These are phyloP conservation scores for Rhombomys opimus DNA, from an alignment of 2,113 vertebrate species.

Conservation along the genomic window DNA sequence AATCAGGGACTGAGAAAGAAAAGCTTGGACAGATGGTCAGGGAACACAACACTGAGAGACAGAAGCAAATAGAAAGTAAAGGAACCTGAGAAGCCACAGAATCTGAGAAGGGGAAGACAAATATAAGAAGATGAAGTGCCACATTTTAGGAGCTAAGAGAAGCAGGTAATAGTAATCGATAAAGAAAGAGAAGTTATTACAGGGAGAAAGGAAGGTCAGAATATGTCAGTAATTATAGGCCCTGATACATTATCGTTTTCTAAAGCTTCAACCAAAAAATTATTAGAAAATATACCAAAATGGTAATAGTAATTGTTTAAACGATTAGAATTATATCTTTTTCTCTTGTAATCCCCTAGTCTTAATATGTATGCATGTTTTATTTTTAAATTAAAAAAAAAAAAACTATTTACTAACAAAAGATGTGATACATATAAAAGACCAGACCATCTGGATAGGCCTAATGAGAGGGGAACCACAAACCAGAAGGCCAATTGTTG, in stretches of 20 bases:
- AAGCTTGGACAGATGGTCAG: not conserved
- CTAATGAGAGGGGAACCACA: not conserved
- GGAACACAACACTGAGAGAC: not conserved
- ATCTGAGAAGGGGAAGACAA: not conserved
- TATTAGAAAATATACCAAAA: conserved; percentile 22
- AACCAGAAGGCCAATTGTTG: not conserved
- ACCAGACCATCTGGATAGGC: not conserved
- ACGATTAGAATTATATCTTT: not conserved
- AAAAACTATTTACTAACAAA: conserved; percentile 22
- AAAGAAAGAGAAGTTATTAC: not conserved
- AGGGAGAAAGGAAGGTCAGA: not conserved
- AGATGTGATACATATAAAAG: not conserved
- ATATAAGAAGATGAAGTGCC: not conserved
- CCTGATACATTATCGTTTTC: not conserved
- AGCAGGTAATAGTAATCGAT: not conserved
- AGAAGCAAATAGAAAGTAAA: not conserved
- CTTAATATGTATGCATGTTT: not conserved
- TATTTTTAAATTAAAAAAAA: not conserved
- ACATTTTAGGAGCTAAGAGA: not conserved
- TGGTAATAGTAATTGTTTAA: not conserved
- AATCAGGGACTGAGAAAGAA: not conserved
- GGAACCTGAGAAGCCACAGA: not conserved
- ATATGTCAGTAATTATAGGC: not conserved
- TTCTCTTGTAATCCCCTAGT: not conserved
- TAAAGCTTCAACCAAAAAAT: not conserved